phyloP scores from a whole-genome alignment of 2,113 vertebrate species.

The Xiphophorus maculatus region DNA sequence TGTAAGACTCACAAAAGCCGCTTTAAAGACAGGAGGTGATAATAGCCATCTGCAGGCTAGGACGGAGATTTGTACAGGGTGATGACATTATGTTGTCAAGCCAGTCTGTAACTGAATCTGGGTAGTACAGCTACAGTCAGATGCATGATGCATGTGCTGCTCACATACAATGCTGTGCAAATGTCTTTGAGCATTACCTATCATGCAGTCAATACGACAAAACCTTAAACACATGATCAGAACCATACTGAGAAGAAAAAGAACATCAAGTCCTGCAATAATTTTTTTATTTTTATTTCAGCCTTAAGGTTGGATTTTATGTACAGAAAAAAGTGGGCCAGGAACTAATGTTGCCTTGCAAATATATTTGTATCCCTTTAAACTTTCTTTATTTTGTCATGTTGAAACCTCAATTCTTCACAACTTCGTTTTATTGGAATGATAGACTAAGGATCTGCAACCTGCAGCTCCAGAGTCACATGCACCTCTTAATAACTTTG shows the following conservation, averaged over 20 bases:
- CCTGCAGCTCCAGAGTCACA: no score
- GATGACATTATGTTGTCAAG: constrained; percentile 44
- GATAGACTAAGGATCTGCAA: no score
- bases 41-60: constrained; percentile 44
- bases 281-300: background rate
- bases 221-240: constrained; percentile 4
- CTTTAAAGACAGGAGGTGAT: constrained; percentile 47
- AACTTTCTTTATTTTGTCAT: no score
- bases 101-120: constrained; percentile 36
- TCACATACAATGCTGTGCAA: constrained; percentile 47
- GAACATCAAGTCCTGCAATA: constrained; percentile 8
- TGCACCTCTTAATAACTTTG: no score
- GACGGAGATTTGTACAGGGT: constrained; percentile 40
- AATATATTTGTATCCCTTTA: no score
- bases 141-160: constrained; percentile 59
- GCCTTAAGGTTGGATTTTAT: constrained; percentile 4
- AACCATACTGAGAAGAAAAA: background rate
- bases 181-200: background rate
- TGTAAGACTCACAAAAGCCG: constrained; percentile 27
- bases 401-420: no score
- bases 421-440: no score
- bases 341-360: no score
- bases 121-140: constrained; percentile 41
- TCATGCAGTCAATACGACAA: background rate
- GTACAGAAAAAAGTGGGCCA: background rate